These are phyloP conservation scores for Ochotona princeps DNA, from an alignment of 2,113 vertebrate species.

Conservation along the genomic window DNA sequence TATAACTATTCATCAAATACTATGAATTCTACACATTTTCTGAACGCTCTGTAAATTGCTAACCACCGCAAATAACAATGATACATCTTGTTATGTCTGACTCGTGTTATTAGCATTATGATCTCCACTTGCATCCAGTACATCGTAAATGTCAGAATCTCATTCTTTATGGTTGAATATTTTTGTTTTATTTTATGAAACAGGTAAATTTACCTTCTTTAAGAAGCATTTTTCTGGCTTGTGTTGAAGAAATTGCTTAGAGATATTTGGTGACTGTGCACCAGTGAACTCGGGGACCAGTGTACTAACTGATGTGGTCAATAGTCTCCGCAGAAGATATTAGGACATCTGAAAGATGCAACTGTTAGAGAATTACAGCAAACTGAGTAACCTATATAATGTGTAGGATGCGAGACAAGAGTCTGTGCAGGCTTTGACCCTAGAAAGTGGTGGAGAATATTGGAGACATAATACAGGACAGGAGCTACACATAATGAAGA, in stretches of 20 bases:
- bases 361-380: not conserved
- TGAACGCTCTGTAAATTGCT: too few relatives aligned
- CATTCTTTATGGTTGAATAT: not conserved
- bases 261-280: not conserved
- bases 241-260: not conserved
- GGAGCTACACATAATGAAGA: not conserved
- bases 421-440: not conserved
- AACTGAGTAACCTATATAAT: not conserved
- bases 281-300: not conserved
- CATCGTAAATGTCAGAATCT: too few relatives aligned
- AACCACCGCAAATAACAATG: too few relatives aligned
- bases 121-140: too few relatives aligned
- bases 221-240: not conserved
- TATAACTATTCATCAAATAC: too few relatives aligned
- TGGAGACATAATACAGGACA: not conserved
- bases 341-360: not conserved
- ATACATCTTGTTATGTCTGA: too few relatives aligned
- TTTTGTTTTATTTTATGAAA: not conserved
- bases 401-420: not conserved
- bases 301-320: too few relatives aligned
- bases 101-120: too few relatives aligned
- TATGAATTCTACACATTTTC: too few relatives aligned
- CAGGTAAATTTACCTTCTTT: not conserved
- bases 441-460: not conserved
- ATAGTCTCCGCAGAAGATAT: not conserved